phyloP scores from a whole-genome alignment of 2,113 vertebrate species.

The Upupa epops region DNA sequence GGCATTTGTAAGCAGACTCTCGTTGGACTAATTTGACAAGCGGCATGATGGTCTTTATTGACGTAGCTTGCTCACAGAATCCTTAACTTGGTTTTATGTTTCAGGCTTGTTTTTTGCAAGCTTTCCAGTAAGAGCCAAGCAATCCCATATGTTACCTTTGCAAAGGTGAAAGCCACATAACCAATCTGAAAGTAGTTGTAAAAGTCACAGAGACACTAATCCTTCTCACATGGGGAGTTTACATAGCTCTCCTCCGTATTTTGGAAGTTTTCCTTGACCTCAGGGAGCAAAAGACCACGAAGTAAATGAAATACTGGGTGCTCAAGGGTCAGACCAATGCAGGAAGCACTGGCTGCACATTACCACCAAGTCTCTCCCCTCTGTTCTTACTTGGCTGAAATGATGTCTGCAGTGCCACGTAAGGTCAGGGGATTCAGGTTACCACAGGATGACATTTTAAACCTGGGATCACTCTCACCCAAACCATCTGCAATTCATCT shows the following conservation, averaged over 20 bases:
- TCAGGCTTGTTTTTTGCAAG: background rate
- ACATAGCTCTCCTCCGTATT: background rate
- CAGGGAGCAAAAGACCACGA: background rate
- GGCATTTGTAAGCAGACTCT: conserved; percentile 24
- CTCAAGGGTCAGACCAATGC: background rate
- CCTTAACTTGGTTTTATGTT: background rate
- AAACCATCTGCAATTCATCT: conserved; percentile 29
- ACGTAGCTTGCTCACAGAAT: background rate
- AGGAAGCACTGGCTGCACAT: background rate
- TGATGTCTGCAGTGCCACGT: background rate
- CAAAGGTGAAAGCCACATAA: accelerated
- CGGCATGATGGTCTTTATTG: background rate
- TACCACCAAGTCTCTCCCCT: background rate
- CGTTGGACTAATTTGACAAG: conserved; percentile 6
- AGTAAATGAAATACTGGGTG: background rate
- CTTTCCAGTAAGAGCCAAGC: background rate
- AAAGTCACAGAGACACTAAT: background rate
- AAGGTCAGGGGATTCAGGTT: conserved; percentile 25
- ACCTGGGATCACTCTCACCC: background rate
- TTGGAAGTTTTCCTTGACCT: background rate
- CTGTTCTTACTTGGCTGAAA: background rate
- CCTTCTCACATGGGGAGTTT: background rate
- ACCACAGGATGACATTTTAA: background rate
- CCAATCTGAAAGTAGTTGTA: background rate
- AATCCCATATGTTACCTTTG: background rate